A percentile compares a stretch with the other conserved stretches of the same genome.
phyloP scores from a whole-genome alignment of 2,888 invertebrate species.

The Eupithecia exiguata region DNA sequence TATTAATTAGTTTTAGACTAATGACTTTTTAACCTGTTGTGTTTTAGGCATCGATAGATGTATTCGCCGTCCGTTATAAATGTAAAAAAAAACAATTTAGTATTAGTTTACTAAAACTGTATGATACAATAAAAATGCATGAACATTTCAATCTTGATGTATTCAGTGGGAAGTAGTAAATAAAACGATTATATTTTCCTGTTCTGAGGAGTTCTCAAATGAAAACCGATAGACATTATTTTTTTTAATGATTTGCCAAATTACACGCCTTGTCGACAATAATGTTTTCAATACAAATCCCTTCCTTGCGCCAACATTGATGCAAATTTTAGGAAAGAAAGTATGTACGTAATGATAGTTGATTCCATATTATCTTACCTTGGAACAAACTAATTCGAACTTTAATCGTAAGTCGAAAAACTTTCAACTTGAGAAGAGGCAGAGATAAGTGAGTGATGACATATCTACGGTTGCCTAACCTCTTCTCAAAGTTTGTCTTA shows the following conservation, averaged over 20 bases:
- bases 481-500: background rate
- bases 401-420: slow-evolving; percentile 67
- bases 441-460: slow-evolving; percentile 68
- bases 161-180: no score
- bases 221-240: background rate
- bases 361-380: slow-evolving; percentile 47
- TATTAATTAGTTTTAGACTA: no score
- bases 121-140: no score
- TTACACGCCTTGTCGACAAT: background rate
- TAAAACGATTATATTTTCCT: no score
- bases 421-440: slow-evolving; percentile 53
- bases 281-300: background rate
- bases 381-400: slow-evolving; percentile 56
- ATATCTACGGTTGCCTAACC: slow-evolving; percentile 54
- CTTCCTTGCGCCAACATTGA: background rate
- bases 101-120: no score
- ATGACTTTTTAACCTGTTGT: no score
- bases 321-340: background rate
- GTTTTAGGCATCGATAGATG: no score
- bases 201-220: background rate
- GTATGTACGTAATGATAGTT: background rate
- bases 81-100: no score
- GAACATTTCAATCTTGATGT: no score
- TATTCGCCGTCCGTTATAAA: no score
- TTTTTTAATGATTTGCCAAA: background rate